Conservation (phyloP, 37 sponge, comb jelly and placozoan genomes). For the Spongia lamella region DNA sequence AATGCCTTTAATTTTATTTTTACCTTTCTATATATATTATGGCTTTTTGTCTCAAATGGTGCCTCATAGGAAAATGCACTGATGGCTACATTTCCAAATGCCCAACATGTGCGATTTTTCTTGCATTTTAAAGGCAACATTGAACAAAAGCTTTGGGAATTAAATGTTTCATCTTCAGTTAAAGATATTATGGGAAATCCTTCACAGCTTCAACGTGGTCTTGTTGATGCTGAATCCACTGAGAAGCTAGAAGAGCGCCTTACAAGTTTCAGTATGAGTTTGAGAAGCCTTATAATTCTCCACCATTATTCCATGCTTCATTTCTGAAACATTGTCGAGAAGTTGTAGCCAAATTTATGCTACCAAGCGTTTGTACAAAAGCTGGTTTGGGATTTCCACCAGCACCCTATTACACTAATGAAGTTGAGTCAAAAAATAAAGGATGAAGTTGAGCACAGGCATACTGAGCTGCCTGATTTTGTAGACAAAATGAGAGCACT, state of each 20-base stretch:
- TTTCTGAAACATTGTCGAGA: conserved; percentile 4
- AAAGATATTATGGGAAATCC: conserved; percentile 48
- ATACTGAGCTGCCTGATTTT: conserved; percentile 28
- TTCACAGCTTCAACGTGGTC: conserved; percentile 10
- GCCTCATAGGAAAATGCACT: conserved; percentile 32
- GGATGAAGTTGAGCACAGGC: conserved; percentile 1
- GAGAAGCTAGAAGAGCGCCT: conserved; percentile 4
- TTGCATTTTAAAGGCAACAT: conserved; percentile 44
- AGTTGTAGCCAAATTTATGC: conserved; percentile 1
- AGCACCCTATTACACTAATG: conserved; percentile 39
- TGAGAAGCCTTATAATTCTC: conserved; percentile 2
- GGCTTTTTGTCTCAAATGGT: no score
- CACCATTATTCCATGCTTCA: conserved; percentile 30
- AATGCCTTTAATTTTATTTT: no score
- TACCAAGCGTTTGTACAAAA: neutral
- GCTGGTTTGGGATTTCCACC: conserved; percentile 38
- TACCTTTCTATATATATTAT: no score
- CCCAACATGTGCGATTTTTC: conserved; percentile 38
- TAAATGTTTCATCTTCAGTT: conserved; percentile 4
- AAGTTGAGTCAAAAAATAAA: conserved; percentile 42
- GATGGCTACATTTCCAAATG: conserved; percentile 9
- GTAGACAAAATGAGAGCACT: conserved; percentile 17
- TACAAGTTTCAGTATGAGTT: conserved; percentile 18
- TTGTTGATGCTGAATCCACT: conserved; percentile 30
- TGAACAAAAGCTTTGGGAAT: conserved; percentile 20